phyloP scores from a whole-genome alignment of 2,888 invertebrate species.

The Leptinotarsa tumamoca region DNA sequence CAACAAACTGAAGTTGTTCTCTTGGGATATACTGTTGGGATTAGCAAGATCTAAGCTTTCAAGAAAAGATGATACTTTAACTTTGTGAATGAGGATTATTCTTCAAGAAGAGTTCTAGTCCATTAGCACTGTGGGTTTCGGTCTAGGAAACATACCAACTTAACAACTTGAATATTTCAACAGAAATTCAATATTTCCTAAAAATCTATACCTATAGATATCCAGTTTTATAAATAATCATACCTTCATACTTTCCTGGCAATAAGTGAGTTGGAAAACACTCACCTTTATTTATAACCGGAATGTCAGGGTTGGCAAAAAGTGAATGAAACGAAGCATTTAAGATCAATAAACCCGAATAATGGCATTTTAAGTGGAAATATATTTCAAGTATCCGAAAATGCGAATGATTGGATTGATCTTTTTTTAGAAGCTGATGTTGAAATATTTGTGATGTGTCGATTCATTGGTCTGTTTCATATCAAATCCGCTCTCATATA shows the following conservation, averaged over 20 bases:
- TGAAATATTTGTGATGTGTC: slow-evolving; percentile 1
- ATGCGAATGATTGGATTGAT: slow-evolving; percentile 3
- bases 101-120: too few relatives aligned
- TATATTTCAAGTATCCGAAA: neutral
- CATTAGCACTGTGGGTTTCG: too few relatives aligned
- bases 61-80: too few relatives aligned
- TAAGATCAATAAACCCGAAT: slow-evolving; percentile 8
- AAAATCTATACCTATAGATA: neutral
- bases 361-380: neutral
- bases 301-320: slow-evolving; percentile 10
- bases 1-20: too few relatives aligned
- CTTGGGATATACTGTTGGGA: too few relatives aligned
- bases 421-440: slow-evolving; percentile 10
- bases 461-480: slow-evolving; percentile 2
- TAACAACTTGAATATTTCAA: too few relatives aligned
- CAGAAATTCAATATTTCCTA: too few relatives aligned
- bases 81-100: too few relatives aligned
- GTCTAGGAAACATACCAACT: too few relatives aligned
- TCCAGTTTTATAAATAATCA: neutral
- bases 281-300: slow-evolving; percentile 10
- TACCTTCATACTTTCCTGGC: slow-evolving; percentile 3
- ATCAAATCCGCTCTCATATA: neutral
- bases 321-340: neutral
- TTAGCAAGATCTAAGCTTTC: too few relatives aligned
- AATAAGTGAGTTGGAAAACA: neutral